Evolutionary conservation across 2,113 vertebrate species (phyloP).

Genomic region (Nicator chloris): DNA sequence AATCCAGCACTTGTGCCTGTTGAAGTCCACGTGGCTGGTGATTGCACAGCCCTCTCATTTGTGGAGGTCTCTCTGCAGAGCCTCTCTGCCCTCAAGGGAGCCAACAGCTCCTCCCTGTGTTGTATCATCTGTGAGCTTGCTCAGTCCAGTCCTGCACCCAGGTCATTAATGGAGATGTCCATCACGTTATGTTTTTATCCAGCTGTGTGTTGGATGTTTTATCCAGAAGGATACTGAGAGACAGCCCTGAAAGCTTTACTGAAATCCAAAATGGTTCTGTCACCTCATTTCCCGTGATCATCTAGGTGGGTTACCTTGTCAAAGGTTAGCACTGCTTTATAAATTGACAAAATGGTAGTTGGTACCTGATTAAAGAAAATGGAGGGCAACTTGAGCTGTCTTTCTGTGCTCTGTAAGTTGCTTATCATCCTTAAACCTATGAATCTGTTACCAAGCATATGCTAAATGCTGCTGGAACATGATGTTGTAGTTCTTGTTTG

Average conservation of each 20-base stretch:
- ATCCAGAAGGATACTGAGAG: too few species aligned
- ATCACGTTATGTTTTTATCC: not conserved
- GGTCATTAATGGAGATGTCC: not conserved
- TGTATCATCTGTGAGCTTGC: not conserved
- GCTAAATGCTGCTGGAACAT: not conserved
- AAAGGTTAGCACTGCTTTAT: not conserved
- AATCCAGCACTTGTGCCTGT: accelerated
- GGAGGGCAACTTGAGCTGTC: not conserved
- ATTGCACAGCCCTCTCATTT: not conserved
- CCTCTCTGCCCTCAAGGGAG: not conserved
- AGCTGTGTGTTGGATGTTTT: not conserved
- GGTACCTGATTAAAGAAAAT: not conserved
- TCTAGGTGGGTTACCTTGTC: not conserved
- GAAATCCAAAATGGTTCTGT: not conserved
- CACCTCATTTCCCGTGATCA: not conserved
- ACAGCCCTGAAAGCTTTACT: not conserved
- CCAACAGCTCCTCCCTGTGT: not conserved
- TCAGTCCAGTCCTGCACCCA: not conserved
- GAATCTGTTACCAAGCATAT: not conserved
- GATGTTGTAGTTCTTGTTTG: not conserved
- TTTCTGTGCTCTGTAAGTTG: not conserved
- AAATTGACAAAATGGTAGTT: not conserved
- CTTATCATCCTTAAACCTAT: not conserved
- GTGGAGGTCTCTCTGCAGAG: not conserved
- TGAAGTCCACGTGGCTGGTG: not conserved